These are phyloP conservation scores for Sus cebifrons DNA, from an alignment of 2,797 vertebrate genomes.

Conservation along the genomic window DNA sequence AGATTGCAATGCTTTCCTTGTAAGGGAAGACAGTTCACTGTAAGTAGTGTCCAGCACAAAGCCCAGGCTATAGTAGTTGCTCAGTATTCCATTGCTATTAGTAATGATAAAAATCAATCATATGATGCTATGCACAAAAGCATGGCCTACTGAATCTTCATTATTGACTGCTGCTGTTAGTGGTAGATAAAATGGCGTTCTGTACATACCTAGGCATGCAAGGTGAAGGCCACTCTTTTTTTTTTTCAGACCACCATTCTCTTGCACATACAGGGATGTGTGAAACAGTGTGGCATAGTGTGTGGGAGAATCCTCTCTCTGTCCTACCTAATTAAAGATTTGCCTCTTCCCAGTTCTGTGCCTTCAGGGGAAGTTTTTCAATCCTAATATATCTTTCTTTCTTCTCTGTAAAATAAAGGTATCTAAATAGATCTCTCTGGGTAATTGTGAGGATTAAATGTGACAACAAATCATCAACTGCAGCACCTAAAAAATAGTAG, in stretches of 20 bases:
- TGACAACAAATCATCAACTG: not conserved
- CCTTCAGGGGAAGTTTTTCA: not conserved
- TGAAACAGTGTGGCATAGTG: not conserved
- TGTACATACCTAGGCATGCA: not conserved
- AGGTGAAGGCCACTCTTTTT: not conserved
- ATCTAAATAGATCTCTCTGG: not conserved
- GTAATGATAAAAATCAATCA: not conserved
- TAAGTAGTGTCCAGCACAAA: not conserved
- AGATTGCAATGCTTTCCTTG: not conserved
- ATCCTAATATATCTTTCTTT: not conserved
- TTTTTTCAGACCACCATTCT: not conserved
- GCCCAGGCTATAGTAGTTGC: not conserved
- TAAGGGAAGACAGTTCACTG: not conserved
- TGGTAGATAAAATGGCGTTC: not conserved
- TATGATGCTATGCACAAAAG: not conserved
- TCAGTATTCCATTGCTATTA: not conserved
- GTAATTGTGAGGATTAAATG: not conserved
- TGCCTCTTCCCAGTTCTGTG: not conserved
- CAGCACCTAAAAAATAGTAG: not conserved
- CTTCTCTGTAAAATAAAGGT: slow-evolving; percentile 28
- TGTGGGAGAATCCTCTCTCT: not conserved
- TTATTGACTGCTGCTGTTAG: not conserved
- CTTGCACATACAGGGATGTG: not conserved
- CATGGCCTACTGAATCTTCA: not conserved
- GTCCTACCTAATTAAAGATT: not conserved